A percentile compares a stretch with the other conserved stretches of the same genome.
These are phyloP conservation scores for Lasioglossum figueresi DNA, from an alignment of 2,888 invertebrate species.

Conservation along the genomic window DNA sequence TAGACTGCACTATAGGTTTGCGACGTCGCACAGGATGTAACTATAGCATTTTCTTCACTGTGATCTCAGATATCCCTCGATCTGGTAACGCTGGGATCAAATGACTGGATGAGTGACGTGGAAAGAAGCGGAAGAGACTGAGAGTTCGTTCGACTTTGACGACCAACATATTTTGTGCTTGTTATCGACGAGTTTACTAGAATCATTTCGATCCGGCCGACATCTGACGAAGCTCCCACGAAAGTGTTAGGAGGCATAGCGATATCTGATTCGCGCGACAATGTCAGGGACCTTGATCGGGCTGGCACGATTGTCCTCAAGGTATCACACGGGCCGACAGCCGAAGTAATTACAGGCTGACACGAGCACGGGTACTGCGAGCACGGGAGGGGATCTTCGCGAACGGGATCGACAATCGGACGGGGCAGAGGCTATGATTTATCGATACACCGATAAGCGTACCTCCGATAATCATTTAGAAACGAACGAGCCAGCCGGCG, in stretches of 20 bases:
- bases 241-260: not conserved
- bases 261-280: slow-evolving; percentile 23
- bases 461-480: slow-evolving; percentile 48
- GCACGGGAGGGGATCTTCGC: not conserved
- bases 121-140: too few relatives aligned
- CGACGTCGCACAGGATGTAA: not conserved
- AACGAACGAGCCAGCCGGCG: slow-evolving; percentile 18
- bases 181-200: not conserved
- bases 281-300: slow-evolving; percentile 35
- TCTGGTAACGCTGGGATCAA: too few relatives aligned
- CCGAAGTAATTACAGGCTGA: slow-evolving; percentile 42
- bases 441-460: slow-evolving; percentile 34
- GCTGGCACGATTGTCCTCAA: slow-evolving; percentile 19
- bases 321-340: slow-evolving; percentile 25
- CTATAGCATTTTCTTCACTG: not conserved
- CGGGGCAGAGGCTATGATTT: slow-evolving; percentile 40
- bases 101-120: too few relatives aligned
- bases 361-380: not conserved
- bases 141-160: too few relatives aligned
- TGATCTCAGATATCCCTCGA: not conserved
- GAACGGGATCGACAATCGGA: slow-evolving; percentile 1
- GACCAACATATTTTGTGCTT: too few relatives aligned
- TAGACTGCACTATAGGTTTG: too few relatives aligned
- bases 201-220: not conserved
- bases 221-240: not conserved